phyloP scores from a whole-genome alignment of 2,113 vertebrate genomes.

The Rutilus rutilus region DNA sequence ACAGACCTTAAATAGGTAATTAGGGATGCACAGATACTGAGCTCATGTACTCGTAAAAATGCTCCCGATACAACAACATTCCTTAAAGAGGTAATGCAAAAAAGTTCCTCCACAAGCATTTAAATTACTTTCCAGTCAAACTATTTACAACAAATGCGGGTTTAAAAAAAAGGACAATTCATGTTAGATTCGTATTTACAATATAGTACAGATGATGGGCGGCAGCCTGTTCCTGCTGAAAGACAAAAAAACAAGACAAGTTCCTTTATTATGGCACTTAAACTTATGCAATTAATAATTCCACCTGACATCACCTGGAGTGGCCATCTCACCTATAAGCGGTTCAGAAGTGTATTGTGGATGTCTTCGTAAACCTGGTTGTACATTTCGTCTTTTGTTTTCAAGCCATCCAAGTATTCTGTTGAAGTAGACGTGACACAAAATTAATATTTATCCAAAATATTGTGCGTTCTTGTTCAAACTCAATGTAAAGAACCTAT shows the following conservation, averaged over 20 bases:
- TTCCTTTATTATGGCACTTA: not conserved
- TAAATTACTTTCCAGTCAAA: conserved; percentile 68
- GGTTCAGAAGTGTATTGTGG: conserved; percentile 80
- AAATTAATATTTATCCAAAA: conserved; percentile 6
- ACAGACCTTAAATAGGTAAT: not conserved
- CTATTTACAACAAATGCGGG: conserved; percentile 59
- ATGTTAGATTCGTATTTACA: conserved; percentile 75
- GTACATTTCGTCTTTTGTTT: conserved; percentile 77
- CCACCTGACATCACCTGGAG: too few species aligned
- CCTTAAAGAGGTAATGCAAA: conserved; percentile 6
- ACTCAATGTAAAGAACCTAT: not conserved
- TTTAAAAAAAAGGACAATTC: conserved; percentile 46
- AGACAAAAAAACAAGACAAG: conserved; percentile 37
- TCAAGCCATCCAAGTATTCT: conserved; percentile 78
- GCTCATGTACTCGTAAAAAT: too few species aligned
- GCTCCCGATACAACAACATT: too few species aligned
- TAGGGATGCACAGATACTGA: too few species aligned
- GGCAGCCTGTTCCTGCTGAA: conserved; percentile 67
- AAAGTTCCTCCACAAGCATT: conserved; percentile 21
- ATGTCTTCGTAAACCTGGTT: conserved; percentile 78
- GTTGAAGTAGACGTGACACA: conserved; percentile 20
- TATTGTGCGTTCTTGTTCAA: not conserved
- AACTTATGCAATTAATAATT: not conserved
- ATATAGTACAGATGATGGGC: conserved; percentile 66
- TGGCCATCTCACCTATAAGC: conserved; percentile 76